A percentile compares a stretch with the other conserved stretches of the same genome.
These are phyloP conservation scores for Karalla daura DNA, from an alignment of 2,797 vertebrate species.

Conservation along the genomic window DNA sequence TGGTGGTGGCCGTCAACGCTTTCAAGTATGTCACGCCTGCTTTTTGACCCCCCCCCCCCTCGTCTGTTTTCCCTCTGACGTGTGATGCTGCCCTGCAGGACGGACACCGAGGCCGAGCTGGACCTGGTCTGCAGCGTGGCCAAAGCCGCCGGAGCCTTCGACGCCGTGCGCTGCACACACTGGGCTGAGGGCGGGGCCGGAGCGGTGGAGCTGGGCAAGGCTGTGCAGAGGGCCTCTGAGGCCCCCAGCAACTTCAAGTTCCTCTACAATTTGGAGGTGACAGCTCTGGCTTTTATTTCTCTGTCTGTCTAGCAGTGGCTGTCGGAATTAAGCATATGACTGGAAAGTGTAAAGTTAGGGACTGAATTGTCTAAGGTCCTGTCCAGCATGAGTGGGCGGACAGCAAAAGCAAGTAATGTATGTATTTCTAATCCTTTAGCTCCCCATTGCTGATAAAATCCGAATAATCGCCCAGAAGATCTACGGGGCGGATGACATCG, in stretches of 20 bases:
- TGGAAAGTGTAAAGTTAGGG: too few relatives aligned
- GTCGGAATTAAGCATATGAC: too few relatives aligned
- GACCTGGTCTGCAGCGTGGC: conserved; percentile 88
- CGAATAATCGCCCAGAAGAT: conserved; percentile 95
- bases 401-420: neutral
- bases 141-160: conserved; percentile 91
- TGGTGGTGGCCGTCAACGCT: conserved; percentile 95
- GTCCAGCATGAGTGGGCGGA: neutral
- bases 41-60: neutral
- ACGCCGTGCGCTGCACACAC: conserved; percentile 91
- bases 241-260: conserved; percentile 90
- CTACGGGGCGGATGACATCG: conserved; percentile 94
- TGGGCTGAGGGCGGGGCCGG: conserved; percentile 96
- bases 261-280: conserved; percentile 92
- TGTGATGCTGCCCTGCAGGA: conserved; percentile 78
- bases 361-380: too few relatives aligned
- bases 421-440: conserved; percentile 71
- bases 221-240: conserved; percentile 90
- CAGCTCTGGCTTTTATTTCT: rapidly evolving
- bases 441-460: conserved; percentile 93
- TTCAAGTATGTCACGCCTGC: conserved; percentile 90
- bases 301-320: neutral
- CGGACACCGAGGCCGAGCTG: conserved; percentile 90
- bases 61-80: neutral
- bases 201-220: conserved; percentile 87